Base-by-base conservation (phyloP, 2,113 vertebrate genomes). In the Colius striatus region DNA sequence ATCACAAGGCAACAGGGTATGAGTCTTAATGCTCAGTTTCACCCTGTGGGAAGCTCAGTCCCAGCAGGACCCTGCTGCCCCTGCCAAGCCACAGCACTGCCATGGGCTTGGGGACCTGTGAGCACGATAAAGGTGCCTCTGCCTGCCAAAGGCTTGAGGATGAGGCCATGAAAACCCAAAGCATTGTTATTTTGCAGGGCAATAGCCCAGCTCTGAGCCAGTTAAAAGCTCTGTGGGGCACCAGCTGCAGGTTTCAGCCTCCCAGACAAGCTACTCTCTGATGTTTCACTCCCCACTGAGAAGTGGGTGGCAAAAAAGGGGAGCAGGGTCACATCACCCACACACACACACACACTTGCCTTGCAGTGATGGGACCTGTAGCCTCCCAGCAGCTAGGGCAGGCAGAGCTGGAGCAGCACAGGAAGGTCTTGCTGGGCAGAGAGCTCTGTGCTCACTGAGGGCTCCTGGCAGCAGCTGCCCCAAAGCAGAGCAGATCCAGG, bases 201-300 rank as follows among this genome's bases (percentile, higher is more conserved):
- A 32, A 29, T 29, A 68, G 25, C 34, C 38, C 0, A 0, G 63
- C 54, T 63, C 38, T 0, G 0, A 38, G 45, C 0, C 0, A 27
- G 15, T 13, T 32, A 19, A 1, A 6, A 25, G 58, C 58, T 57
- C 54, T 1, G 2, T 4, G 21, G 45, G n/a, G 10, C 65, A 18
- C 3, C 6, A 2, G 22, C 68, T 13, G 29, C 1, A 7, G 34
- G 21, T 25, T 34, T n/a, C 25, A 29, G 32, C 50, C 67, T 10
- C 5, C 0, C 5, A 22, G 47, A 58, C 2, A 1, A 14, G 23
- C 25, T 12, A 27, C 15, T 27, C 74, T 61, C 62, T 9, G 8
- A 1, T 13, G n/a, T 29, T 29, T 47, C 19, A 41, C 55, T 66
- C 34, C 14, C 53, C 41, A 11, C 41, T 2, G 1, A 38, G 26